Percentiles rank a stretch among this genome's conserved stretches.
Evolutionary conservation across 2,113 vertebrate genomes (phyloP).

Genomic region (Gasterosteus nipponicus): DNA sequence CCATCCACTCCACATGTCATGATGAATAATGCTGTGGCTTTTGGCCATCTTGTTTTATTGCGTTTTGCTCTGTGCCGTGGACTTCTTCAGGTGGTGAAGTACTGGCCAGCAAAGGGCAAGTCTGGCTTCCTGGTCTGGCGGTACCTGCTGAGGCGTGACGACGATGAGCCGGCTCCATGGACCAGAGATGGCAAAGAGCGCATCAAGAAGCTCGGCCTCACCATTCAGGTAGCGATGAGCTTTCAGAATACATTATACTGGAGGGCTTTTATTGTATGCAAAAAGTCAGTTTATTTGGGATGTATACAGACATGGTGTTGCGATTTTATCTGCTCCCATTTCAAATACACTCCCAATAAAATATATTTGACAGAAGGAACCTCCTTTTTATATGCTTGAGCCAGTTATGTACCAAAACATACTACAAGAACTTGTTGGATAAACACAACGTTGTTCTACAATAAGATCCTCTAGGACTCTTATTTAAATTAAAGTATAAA

Average conservation of each 20-base stretch:
- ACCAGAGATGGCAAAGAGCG: conserved; percentile 94
- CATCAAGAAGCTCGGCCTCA: conserved; percentile 91
- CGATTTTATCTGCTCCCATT: background rate
- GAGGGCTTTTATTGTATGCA: background rate
- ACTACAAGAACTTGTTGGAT: background rate
- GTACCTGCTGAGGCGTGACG: conserved; percentile 91
- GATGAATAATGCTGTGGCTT: background rate
- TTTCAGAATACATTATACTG: background rate
- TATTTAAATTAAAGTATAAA: background rate
- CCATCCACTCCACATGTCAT: background rate
- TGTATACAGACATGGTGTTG: background rate
- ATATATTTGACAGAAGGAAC: background rate
- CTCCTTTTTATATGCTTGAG: background rate
- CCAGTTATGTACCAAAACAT: background rate
- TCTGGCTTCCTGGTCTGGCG: conserved; percentile 97
- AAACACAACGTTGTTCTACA: background rate
- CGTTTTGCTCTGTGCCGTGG: background rate
- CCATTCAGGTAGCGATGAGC: conserved; percentile 87
- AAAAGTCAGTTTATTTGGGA: background rate
- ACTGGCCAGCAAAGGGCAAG: conserved; percentile 97
- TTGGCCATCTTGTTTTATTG: background rate
- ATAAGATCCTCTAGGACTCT: background rate
- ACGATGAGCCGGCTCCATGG: conserved; percentile 94
- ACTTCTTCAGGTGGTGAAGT: conserved; percentile 88
- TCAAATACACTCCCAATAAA: background rate